Evolutionary conservation across 92 coral and sea anemone genomes (phyloP).

Genomic region (Porites evermanni): DNA sequence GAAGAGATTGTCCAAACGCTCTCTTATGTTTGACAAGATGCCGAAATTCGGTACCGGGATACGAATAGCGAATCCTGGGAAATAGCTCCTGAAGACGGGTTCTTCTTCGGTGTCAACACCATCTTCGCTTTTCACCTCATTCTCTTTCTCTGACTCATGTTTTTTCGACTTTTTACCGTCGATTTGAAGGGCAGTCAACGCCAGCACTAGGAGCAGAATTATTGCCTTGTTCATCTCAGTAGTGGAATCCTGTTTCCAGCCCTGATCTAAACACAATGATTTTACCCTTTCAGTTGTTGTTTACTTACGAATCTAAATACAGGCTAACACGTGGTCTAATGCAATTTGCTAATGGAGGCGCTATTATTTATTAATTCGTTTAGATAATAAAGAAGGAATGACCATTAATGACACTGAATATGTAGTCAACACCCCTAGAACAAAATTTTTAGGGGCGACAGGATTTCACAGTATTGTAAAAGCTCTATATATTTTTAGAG

Average conservation of each 20-base stretch:
- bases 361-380: constrained; percentile 46
- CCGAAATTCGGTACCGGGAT: constrained; percentile 76
- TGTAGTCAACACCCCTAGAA: too few relatives aligned
- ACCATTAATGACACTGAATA: constrained; percentile 11
- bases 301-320: not conserved
- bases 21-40: constrained; percentile 56
- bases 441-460: too few relatives aligned
- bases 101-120: constrained; percentile 35
- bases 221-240: constrained; percentile 34
- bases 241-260: not conserved
- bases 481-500: too few relatives aligned
- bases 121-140: constrained; percentile 25
- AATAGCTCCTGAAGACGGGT: constrained; percentile 26
- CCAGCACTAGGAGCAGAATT: constrained; percentile 26
- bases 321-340: constrained; percentile 23
- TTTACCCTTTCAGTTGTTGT: not conserved
- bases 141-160: constrained; percentile 14
- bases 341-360: constrained; percentile 6
- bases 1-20: constrained; percentile 49
- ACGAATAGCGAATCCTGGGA: constrained; percentile 81
- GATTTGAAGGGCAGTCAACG: constrained; percentile 40
- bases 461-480: too few relatives aligned
- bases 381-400: constrained; percentile 49
- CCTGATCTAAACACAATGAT: not conserved
- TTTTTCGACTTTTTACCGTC: constrained; percentile 68